Conservation (phyloP, 1,140 invertebrate species). For the Drosophila truncata region DNA sequence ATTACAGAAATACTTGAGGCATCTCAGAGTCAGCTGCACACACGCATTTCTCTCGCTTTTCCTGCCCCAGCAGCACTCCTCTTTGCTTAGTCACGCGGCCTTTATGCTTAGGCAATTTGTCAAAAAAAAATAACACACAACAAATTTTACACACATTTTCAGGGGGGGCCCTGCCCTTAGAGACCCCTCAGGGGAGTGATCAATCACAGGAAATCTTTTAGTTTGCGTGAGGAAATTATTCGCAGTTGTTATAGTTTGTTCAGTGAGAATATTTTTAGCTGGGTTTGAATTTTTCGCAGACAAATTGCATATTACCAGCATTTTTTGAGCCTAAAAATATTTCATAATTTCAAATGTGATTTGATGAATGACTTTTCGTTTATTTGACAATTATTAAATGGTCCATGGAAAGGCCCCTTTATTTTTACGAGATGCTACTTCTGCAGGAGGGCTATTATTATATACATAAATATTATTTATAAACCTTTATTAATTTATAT, state of each 20-base stretch:
- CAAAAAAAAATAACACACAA: conserved; percentile 57
- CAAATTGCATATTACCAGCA: conserved; percentile 8
- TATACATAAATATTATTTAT: not conserved
- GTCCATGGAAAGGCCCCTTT: not conserved
- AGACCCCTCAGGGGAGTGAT: conserved; percentile 76
- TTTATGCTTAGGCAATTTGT: conserved; percentile 69
- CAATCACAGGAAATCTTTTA: conserved; percentile 65
- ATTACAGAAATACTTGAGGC: conserved; percentile 72
- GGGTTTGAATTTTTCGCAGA: conserved; percentile 1
- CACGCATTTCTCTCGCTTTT: conserved; percentile 61
- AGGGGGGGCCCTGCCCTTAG: conserved; percentile 36
- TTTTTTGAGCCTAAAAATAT: not conserved
- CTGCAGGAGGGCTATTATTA: not conserved
- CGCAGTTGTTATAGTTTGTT: conserved; percentile 69
- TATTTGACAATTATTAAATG: conserved; percentile 10
- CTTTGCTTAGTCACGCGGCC: conserved; percentile 75
- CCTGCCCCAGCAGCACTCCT: conserved; percentile 31
- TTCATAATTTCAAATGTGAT: conserved; percentile 1
- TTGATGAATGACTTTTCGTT: conserved; percentile 13
- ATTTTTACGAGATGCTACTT: not conserved
- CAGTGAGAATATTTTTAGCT: conserved; percentile 40
- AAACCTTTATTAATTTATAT: not conserved
- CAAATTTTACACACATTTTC: conserved; percentile 52
- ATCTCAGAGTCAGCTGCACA: conserved; percentile 64
- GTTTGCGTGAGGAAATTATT: conserved; percentile 58